phyloP scores from a whole-genome alignment of 2,113 vertebrate species.

The Elephas maximus region DNA sequence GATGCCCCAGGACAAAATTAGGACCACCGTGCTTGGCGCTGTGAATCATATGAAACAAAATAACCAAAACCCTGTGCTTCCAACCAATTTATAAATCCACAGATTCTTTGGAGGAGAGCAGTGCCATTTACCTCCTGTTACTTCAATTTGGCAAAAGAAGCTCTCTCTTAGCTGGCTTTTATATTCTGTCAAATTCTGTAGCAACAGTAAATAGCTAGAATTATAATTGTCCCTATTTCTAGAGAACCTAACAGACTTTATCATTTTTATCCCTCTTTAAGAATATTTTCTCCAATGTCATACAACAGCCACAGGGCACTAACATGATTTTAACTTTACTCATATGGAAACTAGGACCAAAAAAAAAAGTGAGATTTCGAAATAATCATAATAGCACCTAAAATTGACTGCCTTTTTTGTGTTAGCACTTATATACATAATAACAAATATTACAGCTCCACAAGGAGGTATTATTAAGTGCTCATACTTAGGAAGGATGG shows the following conservation, averaged over 20 bases:
- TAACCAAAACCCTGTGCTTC: conserved; percentile 67
- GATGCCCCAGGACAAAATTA: conserved; percentile 80
- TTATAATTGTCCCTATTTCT: conserved; percentile 52
- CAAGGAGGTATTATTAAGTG: background rate
- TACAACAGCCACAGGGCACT: background rate
- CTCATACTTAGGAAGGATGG: background rate
- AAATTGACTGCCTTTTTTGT: conserved; percentile 29
- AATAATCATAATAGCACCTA: background rate
- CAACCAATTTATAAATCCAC: conserved; percentile 78
- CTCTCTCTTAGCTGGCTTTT: conserved; percentile 62
- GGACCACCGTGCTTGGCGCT: conserved; percentile 42
- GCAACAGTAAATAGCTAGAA: conserved; percentile 61
- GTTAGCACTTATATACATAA: background rate
- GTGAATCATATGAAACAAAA: conserved; percentile 75
- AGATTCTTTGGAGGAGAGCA: conserved; percentile 62
- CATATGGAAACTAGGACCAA: conserved; percentile 2
- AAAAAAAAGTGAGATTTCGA: background rate
- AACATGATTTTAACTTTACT: background rate
- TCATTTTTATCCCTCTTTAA: background rate
- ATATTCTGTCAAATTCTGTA: conserved; percentile 41
- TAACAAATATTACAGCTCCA: background rate
- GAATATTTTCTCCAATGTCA: background rate
- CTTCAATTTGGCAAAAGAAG: conserved; percentile 76
- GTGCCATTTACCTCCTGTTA: conserved; percentile 78
- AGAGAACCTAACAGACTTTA: conserved; percentile 6